A percentile compares a stretch with the other conserved stretches of the same genome.
Evolutionary conservation across 2,888 invertebrate genomes (phyloP).

Genomic region (Yponomeuta evonymella): DNA sequence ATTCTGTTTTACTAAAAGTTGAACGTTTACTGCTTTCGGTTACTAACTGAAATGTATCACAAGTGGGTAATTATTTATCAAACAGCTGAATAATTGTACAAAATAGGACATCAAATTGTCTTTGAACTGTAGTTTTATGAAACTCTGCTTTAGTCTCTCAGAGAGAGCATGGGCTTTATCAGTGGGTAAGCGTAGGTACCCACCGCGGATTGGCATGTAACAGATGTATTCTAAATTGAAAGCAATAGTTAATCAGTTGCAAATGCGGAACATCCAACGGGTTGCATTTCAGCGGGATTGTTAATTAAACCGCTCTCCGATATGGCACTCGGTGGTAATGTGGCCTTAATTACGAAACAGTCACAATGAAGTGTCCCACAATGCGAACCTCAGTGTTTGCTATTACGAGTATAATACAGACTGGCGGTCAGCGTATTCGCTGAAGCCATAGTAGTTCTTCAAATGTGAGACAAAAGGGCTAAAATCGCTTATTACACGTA

Average conservation of each 20-base stretch:
- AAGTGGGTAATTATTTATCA: too few relatives aligned
- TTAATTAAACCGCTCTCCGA: neutral
- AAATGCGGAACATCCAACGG: neutral
- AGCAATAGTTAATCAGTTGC: neutral
- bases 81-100: too few relatives aligned
- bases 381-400: slow-evolving; percentile 1
- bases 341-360: neutral
- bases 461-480: neutral
- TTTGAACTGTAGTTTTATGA: too few relatives aligned
- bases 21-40: too few relatives aligned
- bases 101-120: too few relatives aligned
- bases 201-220: neutral
- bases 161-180: too few relatives aligned
- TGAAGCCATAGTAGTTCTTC: neutral
- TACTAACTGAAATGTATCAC: too few relatives aligned
- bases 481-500: neutral
- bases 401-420: neutral
- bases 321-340: neutral
- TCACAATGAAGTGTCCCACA: neutral
- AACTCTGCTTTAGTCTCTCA: too few relatives aligned
- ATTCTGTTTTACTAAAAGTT: too few relatives aligned
- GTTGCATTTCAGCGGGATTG: neutral
- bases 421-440: neutral
- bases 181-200: neutral
- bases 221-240: neutral